Evolutionary conservation across 2,113 vertebrate genomes (phyloP).

Genomic region (human (Homo sapiens)): GRCh38 chr18:24978501-24979000

Average conservation of each 20-base stretch:
- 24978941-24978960: not conserved
- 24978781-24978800: not conserved
- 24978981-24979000: not conserved
- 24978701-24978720: not conserved
- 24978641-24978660: not conserved
- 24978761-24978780: not conserved
- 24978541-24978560: not conserved
- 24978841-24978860: not conserved
- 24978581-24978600: not conserved
- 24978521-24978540: not conserved
- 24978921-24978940: not conserved
- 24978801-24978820: not conserved
- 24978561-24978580: not conserved
- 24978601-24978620: not conserved
- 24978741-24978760: not conserved
- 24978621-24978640: not conserved
- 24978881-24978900: accelerated
- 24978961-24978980: not conserved
- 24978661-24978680: not conserved
- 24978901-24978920: too few relatives aligned
- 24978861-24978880: not conserved
- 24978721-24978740: not conserved
- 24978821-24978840: not conserved
- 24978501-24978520: not conserved
- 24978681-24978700: not conserved